Percentiles rank a stretch among this genome's conserved stretches.
Evolutionary conservation across 1,140 invertebrate genomes (phyloP).

Genomic region (Papilio polytes): DNA sequence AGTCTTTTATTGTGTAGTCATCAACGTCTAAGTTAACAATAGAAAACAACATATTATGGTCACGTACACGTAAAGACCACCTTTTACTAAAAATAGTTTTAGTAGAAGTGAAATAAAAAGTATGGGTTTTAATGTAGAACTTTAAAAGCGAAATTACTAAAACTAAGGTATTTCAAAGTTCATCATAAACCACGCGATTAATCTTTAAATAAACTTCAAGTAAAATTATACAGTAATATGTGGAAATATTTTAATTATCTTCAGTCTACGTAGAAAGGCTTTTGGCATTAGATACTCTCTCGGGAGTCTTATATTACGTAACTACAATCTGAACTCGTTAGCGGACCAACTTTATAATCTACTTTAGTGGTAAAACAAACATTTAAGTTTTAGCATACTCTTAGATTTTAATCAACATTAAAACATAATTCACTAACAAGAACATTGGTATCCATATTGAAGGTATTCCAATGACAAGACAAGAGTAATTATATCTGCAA

Average conservation of each 20-base stretch:
- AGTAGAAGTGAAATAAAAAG: too few species aligned
- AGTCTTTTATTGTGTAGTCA: neutral
- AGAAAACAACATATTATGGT: neutral
- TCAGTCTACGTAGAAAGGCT: neutral
- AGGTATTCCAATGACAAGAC: neutral
- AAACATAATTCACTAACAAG: neutral
- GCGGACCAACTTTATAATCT: constrained; percentile 22
- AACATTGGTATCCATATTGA: neutral
- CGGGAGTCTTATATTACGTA: neutral
- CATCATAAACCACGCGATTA: neutral
- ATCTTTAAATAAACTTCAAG: neutral
- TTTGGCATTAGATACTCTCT: constrained; percentile 2
- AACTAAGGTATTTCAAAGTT: neutral
- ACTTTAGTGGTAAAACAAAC: constrained; percentile 10
- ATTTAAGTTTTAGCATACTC: neutral
- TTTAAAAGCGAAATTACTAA: neutral
- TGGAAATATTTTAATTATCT: neutral
- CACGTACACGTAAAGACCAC: too few species aligned
- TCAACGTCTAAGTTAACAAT: neutral
- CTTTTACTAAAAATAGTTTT: too few species aligned
- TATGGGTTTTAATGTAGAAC: neutral
- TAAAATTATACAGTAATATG: neutral
- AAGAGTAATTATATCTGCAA: neutral
- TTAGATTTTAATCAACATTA: neutral
- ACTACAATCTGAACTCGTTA: constrained; percentile 23